These are phyloP conservation scores for Eilema sororculum DNA, from an alignment of 2,888 invertebrate genomes.

Conservation along the genomic window DNA sequence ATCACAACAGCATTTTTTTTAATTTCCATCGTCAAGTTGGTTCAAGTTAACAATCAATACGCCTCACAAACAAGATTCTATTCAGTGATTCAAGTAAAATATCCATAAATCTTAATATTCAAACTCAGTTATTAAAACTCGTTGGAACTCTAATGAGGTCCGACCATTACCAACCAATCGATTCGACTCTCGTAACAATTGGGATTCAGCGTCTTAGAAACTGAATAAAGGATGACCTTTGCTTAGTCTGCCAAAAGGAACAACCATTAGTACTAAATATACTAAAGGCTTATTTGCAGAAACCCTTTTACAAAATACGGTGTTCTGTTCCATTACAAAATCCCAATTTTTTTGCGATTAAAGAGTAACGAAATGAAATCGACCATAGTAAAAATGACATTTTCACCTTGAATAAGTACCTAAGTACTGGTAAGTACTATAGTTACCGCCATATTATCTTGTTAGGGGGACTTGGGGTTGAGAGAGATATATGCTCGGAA, in stretches of 20 bases:
- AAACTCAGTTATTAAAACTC: conserved; percentile 4
- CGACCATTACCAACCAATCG: neutral
- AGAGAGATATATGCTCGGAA: no score
- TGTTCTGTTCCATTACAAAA: neutral
- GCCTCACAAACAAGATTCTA: no score
- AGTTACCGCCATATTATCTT: neutral
- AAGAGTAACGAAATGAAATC: neutral
- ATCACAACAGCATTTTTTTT: no score
- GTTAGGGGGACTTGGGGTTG: no score
- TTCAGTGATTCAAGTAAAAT: neutral
- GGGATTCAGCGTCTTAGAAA: neutral
- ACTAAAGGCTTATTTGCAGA: conserved; percentile 1
- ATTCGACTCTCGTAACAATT: conserved; percentile 8
- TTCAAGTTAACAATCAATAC: neutral
- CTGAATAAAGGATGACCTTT: conserved; percentile 17
- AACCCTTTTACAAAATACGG: neutral
- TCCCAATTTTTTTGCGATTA: neutral
- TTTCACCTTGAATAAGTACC: neutral
- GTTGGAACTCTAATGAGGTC: neutral
- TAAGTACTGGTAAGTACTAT: neutral
- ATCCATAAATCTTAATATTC: neutral
- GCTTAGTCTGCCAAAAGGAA: neutral
- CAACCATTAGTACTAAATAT: conserved; percentile 10
- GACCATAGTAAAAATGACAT: no score
- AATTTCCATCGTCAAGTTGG: no score